A percentile compares a stretch with the other conserved stretches of the same genome.
Conservation (phyloP, 2,113 vertebrate genomes). For the Pao palembangensis region DNA sequence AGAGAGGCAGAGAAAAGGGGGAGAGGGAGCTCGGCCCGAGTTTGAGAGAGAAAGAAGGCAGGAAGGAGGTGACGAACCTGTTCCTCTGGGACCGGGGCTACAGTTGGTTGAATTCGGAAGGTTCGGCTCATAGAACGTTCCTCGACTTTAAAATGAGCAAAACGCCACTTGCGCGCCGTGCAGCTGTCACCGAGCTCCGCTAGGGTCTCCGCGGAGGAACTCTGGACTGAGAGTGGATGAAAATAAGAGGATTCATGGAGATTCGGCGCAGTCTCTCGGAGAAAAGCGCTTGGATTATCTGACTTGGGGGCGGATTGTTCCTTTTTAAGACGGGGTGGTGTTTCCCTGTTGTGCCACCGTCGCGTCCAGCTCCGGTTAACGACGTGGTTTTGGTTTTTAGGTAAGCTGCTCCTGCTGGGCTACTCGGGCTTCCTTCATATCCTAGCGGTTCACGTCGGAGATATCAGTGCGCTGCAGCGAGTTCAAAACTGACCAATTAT, state of each 20-base stretch:
- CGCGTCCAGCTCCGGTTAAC: background rate
- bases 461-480: too few species aligned
- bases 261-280: constrained; percentile 30
- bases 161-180: constrained; percentile 17
- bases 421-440: background rate
- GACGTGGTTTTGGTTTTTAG: constrained; percentile 28
- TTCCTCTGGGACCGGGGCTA: constrained; percentile 62
- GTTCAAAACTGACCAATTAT: too few species aligned
- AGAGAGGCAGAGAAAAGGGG: constrained; percentile 41
- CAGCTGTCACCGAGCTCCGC: constrained; percentile 33
- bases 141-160: constrained; percentile 49
- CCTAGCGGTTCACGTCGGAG: background rate
- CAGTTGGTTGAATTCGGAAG: constrained; percentile 42
- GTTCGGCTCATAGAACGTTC: constrained; percentile 42
- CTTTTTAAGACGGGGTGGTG: background rate
- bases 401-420: constrained; percentile 40
- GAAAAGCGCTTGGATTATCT: constrained; percentile 60
- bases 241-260: constrained; percentile 44
- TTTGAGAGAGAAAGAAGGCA: constrained; percentile 43
- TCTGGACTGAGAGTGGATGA: constrained; percentile 55
- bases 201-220: constrained; percentile 45
- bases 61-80: constrained; percentile 70
- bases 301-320: constrained; percentile 42
- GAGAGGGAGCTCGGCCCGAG: constrained; percentile 64
- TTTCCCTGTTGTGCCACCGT: constrained; percentile 3